phyloP scores from a whole-genome alignment of 2,113 vertebrate genomes.

The Caranx melampygus region DNA sequence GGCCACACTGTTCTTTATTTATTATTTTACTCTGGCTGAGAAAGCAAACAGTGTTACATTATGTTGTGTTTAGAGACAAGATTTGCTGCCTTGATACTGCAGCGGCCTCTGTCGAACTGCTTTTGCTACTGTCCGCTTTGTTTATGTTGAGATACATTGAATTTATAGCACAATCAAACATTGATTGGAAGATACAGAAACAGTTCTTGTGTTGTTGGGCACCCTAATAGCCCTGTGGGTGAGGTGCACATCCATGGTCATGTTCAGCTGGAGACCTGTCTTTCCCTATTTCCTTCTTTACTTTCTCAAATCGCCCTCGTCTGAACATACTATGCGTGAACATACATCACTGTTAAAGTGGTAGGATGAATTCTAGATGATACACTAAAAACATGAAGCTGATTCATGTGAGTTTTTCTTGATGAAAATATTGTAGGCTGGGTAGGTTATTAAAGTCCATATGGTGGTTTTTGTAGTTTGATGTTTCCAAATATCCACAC shows the following conservation, averaged over 20 bases:
- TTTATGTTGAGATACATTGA: not conserved
- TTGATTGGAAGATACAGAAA: too few species aligned
- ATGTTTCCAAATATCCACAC: not conserved
- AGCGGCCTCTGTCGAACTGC: not conserved
- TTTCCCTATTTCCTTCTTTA: not conserved
- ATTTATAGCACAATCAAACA: too few species aligned
- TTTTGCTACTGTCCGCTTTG: not conserved
- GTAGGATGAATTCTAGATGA: not conserved
- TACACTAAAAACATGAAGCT: too few species aligned
- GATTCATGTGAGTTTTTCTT: not conserved
- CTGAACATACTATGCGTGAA: not conserved
- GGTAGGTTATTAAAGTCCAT: not conserved
- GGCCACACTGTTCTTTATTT: slow-evolving; percentile 1
- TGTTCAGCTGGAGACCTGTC: not conserved
- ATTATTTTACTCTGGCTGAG: slow-evolving; percentile 30
- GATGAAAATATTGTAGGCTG: not conserved
- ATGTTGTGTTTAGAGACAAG: slow-evolving; percentile 7
- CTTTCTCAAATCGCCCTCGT: not conserved
- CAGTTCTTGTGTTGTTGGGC: not conserved
- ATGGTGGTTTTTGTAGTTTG: not conserved
- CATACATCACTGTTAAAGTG: not conserved
- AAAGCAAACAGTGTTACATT: slow-evolving; percentile 34
- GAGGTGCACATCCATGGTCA: not conserved
- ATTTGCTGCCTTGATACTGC: not conserved
- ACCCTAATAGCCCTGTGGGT: not conserved